Evolutionary conservation across 2,797 vertebrate genomes (phyloP).

Genomic region (Spheniscus humboldti): DNA sequence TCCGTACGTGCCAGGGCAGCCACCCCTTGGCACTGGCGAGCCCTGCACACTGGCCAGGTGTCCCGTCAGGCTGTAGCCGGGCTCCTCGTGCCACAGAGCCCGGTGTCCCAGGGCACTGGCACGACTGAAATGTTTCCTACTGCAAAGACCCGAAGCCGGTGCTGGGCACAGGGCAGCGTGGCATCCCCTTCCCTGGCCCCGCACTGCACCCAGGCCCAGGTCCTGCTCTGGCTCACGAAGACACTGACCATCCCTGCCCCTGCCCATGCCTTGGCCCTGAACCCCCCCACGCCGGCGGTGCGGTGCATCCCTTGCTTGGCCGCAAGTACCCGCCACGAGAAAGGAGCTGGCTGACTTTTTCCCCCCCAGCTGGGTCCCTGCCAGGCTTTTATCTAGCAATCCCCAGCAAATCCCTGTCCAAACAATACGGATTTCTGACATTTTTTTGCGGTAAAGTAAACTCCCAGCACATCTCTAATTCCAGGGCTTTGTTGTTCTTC

Average conservation of each 20-base stretch:
- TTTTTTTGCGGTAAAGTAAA: slow-evolving; percentile 60
- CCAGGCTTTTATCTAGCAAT: slow-evolving; percentile 54
- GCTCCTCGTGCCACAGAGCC: not conserved
- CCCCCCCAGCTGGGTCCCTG: not conserved
- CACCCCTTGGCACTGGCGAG: fast-evolving
- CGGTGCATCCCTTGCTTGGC: not conserved
- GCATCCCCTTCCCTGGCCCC: not conserved
- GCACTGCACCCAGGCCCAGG: not conserved
- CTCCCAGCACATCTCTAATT: slow-evolving; percentile 50
- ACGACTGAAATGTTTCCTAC: fast-evolving
- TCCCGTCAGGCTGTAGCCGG: not conserved
- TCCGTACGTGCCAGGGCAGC: not conserved
- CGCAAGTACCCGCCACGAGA: not conserved
- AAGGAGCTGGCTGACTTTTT: not conserved
- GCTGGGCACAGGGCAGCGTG: not conserved
- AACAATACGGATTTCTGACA: slow-evolving; percentile 62
- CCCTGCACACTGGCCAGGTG: fast-evolving
- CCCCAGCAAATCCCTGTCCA: slow-evolving; percentile 60
- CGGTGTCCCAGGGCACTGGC: fast-evolving
- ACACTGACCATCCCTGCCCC: not conserved
- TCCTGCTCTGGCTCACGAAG: not conserved
- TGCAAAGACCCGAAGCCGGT: not conserved
- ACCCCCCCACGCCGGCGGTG: fast-evolving
- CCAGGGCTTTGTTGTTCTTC: slow-evolving; percentile 57
- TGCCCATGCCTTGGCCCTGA: not conserved